Evolutionary conservation across 2,797 vertebrate species (phyloP).

Genomic region (Channallabes apus): DNA sequence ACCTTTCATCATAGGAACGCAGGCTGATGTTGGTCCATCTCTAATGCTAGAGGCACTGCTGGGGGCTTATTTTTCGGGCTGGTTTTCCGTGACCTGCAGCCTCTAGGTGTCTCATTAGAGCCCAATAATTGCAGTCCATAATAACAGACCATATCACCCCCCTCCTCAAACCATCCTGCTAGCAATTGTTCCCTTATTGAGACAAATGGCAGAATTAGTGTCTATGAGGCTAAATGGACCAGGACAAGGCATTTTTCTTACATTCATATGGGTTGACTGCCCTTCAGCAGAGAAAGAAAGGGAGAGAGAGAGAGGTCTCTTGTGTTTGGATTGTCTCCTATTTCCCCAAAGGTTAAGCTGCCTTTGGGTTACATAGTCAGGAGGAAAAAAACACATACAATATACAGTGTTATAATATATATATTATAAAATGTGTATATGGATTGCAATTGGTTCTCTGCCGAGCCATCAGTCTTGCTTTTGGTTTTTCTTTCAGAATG

Average conservation of each 20-base stretch:
- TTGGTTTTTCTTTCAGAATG: conserved; percentile 13
- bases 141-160: conserved; percentile 43
- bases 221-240: conserved; percentile 35
- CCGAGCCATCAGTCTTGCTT: not conserved
- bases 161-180: conserved; percentile 30
- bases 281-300: not conserved
- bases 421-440: no score
- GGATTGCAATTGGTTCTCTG: conserved; percentile 12
- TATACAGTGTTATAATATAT: no score
- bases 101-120: conserved; percentile 56
- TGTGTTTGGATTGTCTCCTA: conserved; percentile 32
- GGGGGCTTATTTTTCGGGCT: conserved; percentile 22
- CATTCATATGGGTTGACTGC: conserved; percentile 51
- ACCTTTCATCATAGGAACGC: conserved; percentile 43
- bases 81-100: conserved; percentile 32
- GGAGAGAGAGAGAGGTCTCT: not conserved
- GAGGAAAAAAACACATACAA: conserved; percentile 5
- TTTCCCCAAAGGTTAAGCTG: conserved; percentile 46
- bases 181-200: conserved; percentile 57
- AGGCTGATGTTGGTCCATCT: conserved; percentile 36
- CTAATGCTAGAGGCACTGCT: conserved; percentile 27
- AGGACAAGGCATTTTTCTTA: conserved; percentile 46
- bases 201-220: conserved; percentile 62
- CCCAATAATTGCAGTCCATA: conserved; percentile 38
- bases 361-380: conserved; percentile 48